Evolutionary conservation across 2,797 vertebrate genomes (phyloP).

Genomic region (Poecile montanus): DNA sequence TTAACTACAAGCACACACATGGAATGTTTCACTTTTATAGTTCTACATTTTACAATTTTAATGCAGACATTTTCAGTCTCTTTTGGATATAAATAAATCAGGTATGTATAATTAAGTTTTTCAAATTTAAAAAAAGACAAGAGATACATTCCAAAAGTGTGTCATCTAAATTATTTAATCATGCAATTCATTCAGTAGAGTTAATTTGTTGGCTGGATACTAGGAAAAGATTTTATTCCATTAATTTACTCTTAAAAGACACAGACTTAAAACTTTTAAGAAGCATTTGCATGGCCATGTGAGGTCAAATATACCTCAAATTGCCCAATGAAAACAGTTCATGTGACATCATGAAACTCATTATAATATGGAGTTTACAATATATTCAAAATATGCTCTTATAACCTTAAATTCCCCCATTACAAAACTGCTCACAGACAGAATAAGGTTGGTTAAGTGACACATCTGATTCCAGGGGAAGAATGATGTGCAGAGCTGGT

Average conservation of each 20-base stretch:
- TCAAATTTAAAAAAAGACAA: background rate
- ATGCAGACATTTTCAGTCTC: background rate
- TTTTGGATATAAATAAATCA: background rate
- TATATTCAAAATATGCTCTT: background rate
- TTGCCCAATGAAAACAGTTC: background rate
- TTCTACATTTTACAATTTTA: background rate
- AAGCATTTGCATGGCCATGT: background rate
- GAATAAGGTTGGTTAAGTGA: constrained; percentile 2
- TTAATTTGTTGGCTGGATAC: background rate
- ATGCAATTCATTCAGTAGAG: background rate
- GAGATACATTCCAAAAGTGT: background rate
- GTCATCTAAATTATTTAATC: constrained; percentile 33
- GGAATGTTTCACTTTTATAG: background rate
- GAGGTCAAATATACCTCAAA: constrained; percentile 8
- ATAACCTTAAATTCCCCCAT: background rate
- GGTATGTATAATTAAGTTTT: background rate
- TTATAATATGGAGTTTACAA: background rate
- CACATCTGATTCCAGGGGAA: background rate
- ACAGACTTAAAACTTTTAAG: background rate
- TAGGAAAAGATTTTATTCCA: background rate
- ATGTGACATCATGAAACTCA: background rate
- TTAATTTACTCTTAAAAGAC: background rate
- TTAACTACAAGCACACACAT: background rate
- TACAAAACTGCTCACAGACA: background rate
- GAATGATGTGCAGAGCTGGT: background rate